Evolutionary conservation across 2,888 invertebrate species (phyloP), one percentile per base, ranked within the genome.

Genomic region (Parapristionchus giblindavisi): DNA sequence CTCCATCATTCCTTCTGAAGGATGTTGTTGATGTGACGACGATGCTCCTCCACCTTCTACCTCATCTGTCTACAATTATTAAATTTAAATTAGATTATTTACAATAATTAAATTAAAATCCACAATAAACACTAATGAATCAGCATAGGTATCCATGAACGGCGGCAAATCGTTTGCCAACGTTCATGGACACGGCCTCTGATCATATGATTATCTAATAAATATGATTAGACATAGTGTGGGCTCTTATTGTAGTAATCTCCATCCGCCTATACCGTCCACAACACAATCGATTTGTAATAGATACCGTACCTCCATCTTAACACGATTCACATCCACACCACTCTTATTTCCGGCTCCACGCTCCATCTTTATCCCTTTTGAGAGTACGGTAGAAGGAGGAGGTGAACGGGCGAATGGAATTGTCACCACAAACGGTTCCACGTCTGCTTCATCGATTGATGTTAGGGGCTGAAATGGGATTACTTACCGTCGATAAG

Each of bases 381-480:
- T 43, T 43, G 43, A 56, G 56, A 24, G 2, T 21, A 40, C 17
- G 63, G 63, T 4, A 43, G 63, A 27, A 43, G 63, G 40, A 63
- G 63, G 43, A 4, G 63, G 63, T 21, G 63, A 43, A 21, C 63
- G 63, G 29, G 40, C 63, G 43, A 65, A 65, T 27, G 32, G 36
- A 3, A 65, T 43, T 21, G 36, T 17, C 17, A 65, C 43, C 40
- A 40, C 40, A 24, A 65, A 48, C 3, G 63, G 63, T 8, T 65
- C 43, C n/a, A 65, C 29, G 14, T 65, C 63, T 21, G 40, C 68
- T 34, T 17, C 52, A 5, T 21, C 11, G 51, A 68, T 51, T 8
- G 52, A 68, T 11, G 11, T 14, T 2, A 76, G 90, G 80, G 93
- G 92, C 88, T 99, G 98, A n/a, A n/a, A n/a, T n/a, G n/a, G n/a